These are phyloP conservation scores for Holacanthella duospinosa DNA, from an alignment of 2,888 invertebrate species.

Conservation along the genomic window DNA sequence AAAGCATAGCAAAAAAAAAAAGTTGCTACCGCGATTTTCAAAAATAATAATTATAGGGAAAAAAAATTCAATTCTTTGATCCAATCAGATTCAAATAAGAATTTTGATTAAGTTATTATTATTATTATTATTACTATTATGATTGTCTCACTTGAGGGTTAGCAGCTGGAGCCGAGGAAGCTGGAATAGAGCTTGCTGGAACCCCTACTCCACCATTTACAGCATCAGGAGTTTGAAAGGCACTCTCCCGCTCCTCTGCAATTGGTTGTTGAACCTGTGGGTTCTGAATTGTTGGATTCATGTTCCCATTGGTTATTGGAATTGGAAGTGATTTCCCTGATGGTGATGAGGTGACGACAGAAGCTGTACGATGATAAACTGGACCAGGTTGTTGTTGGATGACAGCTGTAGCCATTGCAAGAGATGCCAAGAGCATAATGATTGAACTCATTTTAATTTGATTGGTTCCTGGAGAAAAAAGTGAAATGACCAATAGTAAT, in stretches of 20 bases:
- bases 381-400: slow-evolving; percentile 18
- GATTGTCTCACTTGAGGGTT: background rate
- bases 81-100: background rate
- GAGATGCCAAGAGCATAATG: slow-evolving; percentile 13
- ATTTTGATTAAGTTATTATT: background rate
- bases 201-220: background rate
- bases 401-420: slow-evolving; percentile 21
- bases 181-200: background rate
- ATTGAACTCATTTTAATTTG: slow-evolving; percentile 17
- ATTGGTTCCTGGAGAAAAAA: too few species aligned
- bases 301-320: background rate
- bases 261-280: background rate
- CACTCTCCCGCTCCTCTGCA: slow-evolving; percentile 24
- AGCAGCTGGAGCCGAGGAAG: background rate
- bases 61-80: background rate
- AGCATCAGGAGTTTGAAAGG: slow-evolving; percentile 4
- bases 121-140: background rate
- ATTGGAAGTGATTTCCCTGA: slow-evolving; percentile 4
- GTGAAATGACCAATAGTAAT: background rate
- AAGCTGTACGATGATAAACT: slow-evolving; percentile 22
- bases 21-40: background rate
- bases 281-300: background rate
- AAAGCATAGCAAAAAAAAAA: too few species aligned
- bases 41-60: too few species aligned
- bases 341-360: slow-evolving; percentile 10